Evolutionary conservation across 2,113 vertebrate genomes (phyloP).

Genomic region (Oplegnathus fasciatus): DNA sequence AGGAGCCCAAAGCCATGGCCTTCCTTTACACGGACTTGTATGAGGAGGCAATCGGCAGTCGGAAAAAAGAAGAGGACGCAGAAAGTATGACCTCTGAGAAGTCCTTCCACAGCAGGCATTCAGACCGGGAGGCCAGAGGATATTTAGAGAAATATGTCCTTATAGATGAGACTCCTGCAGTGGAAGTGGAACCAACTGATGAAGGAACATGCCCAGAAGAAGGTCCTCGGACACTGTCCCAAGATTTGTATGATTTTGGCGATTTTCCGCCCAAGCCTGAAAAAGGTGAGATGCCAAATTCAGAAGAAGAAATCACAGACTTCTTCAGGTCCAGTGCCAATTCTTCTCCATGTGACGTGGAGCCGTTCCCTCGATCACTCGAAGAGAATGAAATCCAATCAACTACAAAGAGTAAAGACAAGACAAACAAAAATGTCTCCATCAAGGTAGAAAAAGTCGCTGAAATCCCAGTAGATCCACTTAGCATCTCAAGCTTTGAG

Average conservation of each 20-base stretch:
- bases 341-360: constrained; percentile 79
- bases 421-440: constrained; percentile 41
- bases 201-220: constrained; percentile 59
- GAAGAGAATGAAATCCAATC: constrained; percentile 41
- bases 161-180: constrained; percentile 89
- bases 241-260: constrained; percentile 66
- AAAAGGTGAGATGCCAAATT: constrained; percentile 23
- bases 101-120: constrained; percentile 90
- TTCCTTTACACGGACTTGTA: constrained; percentile 95
- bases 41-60: constrained; percentile 87
- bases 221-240: constrained; percentile 47
- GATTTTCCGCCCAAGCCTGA: constrained; percentile 35
- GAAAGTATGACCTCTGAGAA: constrained; percentile 88
- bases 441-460: constrained; percentile 24
- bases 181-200: constrained; percentile 51
- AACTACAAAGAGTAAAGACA: constrained; percentile 46
- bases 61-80: constrained; percentile 85
- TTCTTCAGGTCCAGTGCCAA: constrained; percentile 78
- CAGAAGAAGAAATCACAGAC: constrained; percentile 79
- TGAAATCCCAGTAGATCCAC: constrained; percentile 41
- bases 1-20: constrained; percentile 91
- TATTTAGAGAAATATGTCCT: constrained; percentile 95
- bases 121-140: constrained; percentile 90
- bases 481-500: constrained; percentile 51
- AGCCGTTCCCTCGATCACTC: constrained; percentile 39